These are phyloP conservation scores for Seriola quinqueradiata DNA, from an alignment of 2,113 vertebrate species.

Conservation along the genomic window DNA sequence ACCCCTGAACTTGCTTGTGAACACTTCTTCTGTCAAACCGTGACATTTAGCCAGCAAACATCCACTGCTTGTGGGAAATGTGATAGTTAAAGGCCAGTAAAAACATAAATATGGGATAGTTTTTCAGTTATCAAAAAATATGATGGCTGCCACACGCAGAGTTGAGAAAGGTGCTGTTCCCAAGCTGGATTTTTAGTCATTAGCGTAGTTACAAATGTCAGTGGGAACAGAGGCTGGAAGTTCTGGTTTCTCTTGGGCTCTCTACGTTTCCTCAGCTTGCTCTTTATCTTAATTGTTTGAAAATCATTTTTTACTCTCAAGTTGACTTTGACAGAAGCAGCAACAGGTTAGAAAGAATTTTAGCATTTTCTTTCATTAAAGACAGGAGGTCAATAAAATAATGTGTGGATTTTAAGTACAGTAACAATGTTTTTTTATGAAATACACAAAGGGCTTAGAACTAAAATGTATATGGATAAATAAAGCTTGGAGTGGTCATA, in stretches of 20 bases:
- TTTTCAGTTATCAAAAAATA: neutral
- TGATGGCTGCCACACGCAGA: neutral
- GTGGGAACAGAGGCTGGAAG: neutral
- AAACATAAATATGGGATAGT: neutral
- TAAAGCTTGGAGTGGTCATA: slow-evolving; percentile 33
- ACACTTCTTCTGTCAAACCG: neutral
- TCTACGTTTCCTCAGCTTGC: neutral
- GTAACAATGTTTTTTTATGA: neutral
- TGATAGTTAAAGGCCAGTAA: neutral
- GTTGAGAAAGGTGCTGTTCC: neutral
- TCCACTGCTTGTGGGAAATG: neutral
- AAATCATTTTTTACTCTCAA: neutral
- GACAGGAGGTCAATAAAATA: neutral
- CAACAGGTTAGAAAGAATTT: neutral
- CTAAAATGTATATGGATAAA: slow-evolving; percentile 24
- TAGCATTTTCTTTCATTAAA: neutral
- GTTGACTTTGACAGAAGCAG: neutral
- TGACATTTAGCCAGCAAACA: neutral
- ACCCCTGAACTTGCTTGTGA: neutral
- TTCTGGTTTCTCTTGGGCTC: neutral
- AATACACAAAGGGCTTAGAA: slow-evolving; percentile 14
- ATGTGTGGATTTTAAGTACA: neutral
- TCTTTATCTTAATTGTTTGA: neutral
- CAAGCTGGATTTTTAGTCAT: neutral
- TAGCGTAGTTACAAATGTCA: neutral